Conservation (phyloP, 2,888 invertebrate genomes). For the Argyra leucocephala region DNA sequence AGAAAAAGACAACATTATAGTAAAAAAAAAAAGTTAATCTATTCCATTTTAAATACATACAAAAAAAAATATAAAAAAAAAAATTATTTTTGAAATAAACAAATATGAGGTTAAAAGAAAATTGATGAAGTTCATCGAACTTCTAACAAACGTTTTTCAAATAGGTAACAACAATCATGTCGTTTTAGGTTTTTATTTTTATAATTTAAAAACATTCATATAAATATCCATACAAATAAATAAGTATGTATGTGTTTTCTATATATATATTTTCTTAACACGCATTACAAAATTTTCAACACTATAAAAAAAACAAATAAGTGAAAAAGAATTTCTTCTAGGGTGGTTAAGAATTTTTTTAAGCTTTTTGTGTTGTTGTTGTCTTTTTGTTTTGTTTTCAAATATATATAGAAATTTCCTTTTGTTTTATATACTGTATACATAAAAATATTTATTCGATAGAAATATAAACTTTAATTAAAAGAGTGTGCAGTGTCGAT, state of each 20-base stretch:
- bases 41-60: not conserved
- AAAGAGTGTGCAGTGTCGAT: no score
- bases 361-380: no score
- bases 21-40: not conserved
- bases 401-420: no score
- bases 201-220: no score
- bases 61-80: not conserved
- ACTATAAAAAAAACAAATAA: no score
- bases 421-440: no score
- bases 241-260: not conserved
- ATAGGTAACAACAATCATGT: not conserved
- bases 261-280: not conserved
- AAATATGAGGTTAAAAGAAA: constrained; percentile 9
- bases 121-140: constrained; percentile 11
- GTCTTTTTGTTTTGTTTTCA: no score
- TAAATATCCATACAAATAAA: no score
- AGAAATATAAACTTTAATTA: no score
- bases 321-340: no score
- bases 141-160: not conserved
- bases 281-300: not conserved
- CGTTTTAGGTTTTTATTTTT: not conserved
- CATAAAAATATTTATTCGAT: no score
- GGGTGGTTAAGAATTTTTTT: no score
- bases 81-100: constrained; percentile 5
- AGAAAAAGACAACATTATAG: not conserved